Base-by-base conservation (phyloP, 2,888 invertebrate species). In the Rotaria socialis region DNA sequence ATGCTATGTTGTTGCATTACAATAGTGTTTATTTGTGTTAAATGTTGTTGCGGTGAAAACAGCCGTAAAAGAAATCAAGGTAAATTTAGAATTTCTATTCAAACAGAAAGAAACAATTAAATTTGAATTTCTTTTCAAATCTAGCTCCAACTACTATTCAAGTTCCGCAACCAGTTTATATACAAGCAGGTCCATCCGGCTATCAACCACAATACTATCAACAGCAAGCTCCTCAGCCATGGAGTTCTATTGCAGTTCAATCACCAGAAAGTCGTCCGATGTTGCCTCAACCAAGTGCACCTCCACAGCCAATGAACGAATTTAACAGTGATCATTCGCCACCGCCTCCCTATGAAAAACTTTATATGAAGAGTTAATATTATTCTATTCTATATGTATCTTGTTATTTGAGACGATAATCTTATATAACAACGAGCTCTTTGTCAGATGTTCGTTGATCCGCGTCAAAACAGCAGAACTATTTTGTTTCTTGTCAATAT, bases 211-310 rank as follows among this genome's bases (percentile, higher is more conserved):
- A 80, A 80, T n/a, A 47, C 24, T 47, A 47, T 47, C 43, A 80
- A n/a, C 80, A 43, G n/a, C 47, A 43, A 19, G 19, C 22, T 41
- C 74, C 35, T 5, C 22, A 43, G 11, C 0, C 24, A 43, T 80
- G 47, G 43, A 47, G 3, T 35, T 27, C 67, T 14, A 19, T 4
- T 5, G 14, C 0, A 2, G 22, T 67, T 19, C 67, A 67, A 67
- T 35, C 24, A n/a, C 11, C 43, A 10, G 80, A 80, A 47, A 47
- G 24, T 47, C 47, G 47, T 14, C 47, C 80, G n/a, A 80, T 80
- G 80, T 80, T 80, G 47, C 35, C 35, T 19, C 80, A 47, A 47
- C 80, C 80, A n/a, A 80, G 80, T 80, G 80, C 80, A 80, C 80
- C 80, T n/a, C 80, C 80, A 4, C 80, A 47, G n/a, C n/a, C 43